A percentile compares a stretch with the other conserved stretches of the same genome.
These are phyloP conservation scores for Gambusia yucatana DNA, from an alignment of 2,797 vertebrate species.

Conservation along the genomic window DNA sequence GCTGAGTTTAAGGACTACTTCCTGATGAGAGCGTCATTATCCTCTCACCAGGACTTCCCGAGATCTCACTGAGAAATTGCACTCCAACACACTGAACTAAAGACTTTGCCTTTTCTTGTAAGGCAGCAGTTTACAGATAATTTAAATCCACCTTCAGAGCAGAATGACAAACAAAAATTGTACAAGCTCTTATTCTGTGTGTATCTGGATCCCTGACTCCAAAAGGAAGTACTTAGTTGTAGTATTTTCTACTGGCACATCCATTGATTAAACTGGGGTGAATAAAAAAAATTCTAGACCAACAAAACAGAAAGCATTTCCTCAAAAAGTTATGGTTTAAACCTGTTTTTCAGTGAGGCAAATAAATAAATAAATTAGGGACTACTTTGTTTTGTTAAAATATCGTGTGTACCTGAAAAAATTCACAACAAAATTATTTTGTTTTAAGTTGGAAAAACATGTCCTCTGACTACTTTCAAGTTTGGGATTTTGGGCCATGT, in stretches of 20 bases:
- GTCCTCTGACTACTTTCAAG: neutral
- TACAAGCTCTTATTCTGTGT: constrained; percentile 1
- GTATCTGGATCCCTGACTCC: neutral
- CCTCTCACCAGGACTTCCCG: neutral
- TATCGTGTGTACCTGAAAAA: neutral
- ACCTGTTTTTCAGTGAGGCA: neutral
- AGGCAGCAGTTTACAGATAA: constrained; percentile 25
- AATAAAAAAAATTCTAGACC: neutral
- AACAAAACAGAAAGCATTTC: neutral
- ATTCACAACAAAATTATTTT: neutral
- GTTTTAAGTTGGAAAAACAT: neutral
- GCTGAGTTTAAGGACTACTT: constrained; percentile 27
- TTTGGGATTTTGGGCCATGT: neutral
- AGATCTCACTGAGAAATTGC: constrained; percentile 22
- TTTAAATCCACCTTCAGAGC: constrained; percentile 25
- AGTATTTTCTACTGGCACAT: neutral
- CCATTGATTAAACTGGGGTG: neutral
- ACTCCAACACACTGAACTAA: neutral
- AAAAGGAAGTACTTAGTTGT: neutral
- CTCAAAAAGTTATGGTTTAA: neutral
- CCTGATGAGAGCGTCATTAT: constrained; percentile 12
- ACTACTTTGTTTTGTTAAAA: neutral
- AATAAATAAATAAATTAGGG: neutral
- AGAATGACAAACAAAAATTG: constrained; percentile 12
- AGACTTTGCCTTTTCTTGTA: constrained; percentile 4